Evolutionary conservation across 2,888 invertebrate genomes (phyloP).

Genomic region (Calameuta pallipes): DNA sequence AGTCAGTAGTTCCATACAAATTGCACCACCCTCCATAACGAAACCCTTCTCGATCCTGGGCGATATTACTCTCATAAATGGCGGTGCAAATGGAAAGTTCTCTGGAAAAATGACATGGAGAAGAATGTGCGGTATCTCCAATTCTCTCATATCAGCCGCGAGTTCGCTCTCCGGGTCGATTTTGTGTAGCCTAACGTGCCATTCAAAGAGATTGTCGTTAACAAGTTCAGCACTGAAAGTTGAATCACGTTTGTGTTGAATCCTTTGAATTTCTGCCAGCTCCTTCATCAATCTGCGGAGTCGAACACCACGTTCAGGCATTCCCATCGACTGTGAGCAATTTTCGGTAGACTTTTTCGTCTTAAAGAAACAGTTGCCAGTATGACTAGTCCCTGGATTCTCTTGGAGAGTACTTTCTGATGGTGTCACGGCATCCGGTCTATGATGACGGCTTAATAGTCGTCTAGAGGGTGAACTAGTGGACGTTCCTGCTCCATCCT

Average conservation of each 20-base stretch:
- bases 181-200: constrained; percentile 85
- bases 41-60: constrained; percentile 86
- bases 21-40: constrained; percentile 92
- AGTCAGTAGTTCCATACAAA: constrained; percentile 89
- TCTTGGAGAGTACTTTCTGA: constrained; percentile 54
- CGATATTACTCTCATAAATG: constrained; percentile 78
- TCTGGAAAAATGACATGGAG: constrained; percentile 87
- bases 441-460: constrained; percentile 57
- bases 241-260: constrained; percentile 78
- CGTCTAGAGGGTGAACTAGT: constrained; percentile 74
- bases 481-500: constrained; percentile 71
- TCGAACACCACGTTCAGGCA: constrained; percentile 73
- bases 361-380: constrained; percentile 55
- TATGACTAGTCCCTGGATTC: constrained; percentile 51
- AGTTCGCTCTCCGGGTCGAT: constrained; percentile 88
- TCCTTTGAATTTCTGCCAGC: constrained; percentile 81
- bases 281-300: constrained; percentile 88
- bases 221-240: constrained; percentile 86
- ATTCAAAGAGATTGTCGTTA: constrained; percentile 88
- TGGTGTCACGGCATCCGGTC: constrained; percentile 60
- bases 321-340: constrained; percentile 39
- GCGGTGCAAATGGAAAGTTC: constrained; percentile 90
- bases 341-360: constrained; percentile 51
- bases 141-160: constrained; percentile 83
- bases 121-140: constrained; percentile 79